phyloP scores from a whole-genome alignment of 2,797 vertebrate genomes.

The Phylloscopus collybita region DNA sequence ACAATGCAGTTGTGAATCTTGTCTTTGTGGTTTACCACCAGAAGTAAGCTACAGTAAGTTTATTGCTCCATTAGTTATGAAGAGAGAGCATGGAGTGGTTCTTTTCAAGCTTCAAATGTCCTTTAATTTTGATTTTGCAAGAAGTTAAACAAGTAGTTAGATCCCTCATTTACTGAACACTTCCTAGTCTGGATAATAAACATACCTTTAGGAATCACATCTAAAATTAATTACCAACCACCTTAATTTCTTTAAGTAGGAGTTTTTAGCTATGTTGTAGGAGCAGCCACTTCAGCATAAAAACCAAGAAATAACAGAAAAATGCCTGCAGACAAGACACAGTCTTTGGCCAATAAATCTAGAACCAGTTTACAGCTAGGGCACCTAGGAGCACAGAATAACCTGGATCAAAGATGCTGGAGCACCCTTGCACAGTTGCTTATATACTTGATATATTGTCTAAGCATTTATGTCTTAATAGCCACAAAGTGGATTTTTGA shows the following conservation, averaged over 20 bases:
- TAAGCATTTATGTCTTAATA: neutral
- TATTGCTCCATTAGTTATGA: neutral
- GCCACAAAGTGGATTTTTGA: neutral
- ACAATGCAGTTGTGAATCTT: neutral
- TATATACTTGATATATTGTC: neutral
- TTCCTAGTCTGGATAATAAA: neutral
- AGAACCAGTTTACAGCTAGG: neutral
- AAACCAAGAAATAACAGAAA: neutral
- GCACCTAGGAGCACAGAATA: neutral
- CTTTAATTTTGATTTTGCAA: neutral
- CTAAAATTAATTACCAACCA: neutral
- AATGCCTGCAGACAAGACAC: neutral
- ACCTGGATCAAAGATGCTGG: neutral
- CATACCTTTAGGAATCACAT: neutral
- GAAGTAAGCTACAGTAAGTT: neutral
- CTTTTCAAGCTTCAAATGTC: neutral
- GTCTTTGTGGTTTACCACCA: neutral
- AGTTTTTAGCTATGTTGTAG: neutral
- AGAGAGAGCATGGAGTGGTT: neutral
- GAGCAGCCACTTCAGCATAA: neutral
- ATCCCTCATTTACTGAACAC: neutral
- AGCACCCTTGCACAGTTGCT: neutral
- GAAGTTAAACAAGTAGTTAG: neutral
- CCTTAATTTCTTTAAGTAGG: neutral
- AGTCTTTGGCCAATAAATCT: neutral